A percentile compares a stretch with the other conserved stretches of the same genome.
Conservation (phyloP, 2,888 invertebrate species). For the Zonitis immaculata region DNA sequence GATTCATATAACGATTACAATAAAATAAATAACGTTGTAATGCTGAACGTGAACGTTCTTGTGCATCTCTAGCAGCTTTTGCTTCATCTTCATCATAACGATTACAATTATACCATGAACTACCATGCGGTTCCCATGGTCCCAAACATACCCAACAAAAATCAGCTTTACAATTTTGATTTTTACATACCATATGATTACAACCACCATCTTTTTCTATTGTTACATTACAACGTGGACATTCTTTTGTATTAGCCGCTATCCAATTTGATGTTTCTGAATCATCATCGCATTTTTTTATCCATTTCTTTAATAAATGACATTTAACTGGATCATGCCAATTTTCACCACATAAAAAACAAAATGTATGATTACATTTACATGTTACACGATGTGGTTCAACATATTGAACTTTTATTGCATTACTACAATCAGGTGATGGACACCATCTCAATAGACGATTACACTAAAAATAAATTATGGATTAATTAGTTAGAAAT, state of each 20-base stretch:
- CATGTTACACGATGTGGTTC: conserved; percentile 91
- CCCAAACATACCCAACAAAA: conserved; percentile 99
- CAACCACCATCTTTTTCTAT: conserved; percentile 97
- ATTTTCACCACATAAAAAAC: conserved; percentile 93
- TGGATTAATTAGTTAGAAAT: not conserved
- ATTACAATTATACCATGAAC: conserved; percentile 98
- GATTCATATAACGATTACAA: conserved; percentile 99
- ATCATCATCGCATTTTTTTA: conserved; percentile 98
- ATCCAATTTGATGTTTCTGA: conserved; percentile 99
- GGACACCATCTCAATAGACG: conserved; percentile 96
- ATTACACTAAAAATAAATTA: conserved; percentile 71
- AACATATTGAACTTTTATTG: conserved; percentile 85
- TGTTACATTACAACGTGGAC: conserved; percentile 96
- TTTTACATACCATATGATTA: conserved; percentile 99
- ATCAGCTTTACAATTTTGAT: conserved; percentile 95
- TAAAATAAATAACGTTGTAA: conserved; percentile 97
- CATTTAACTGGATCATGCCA: conserved; percentile 99
- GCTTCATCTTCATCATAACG: conserved; percentile 94
- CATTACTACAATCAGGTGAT: conserved; percentile 95
- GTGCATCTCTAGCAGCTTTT: conserved; percentile 92
- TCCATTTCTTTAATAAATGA: conserved; percentile 88
- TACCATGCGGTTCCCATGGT: conserved; percentile 98
- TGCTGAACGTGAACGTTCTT: conserved; percentile 89
- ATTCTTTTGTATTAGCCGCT: conserved; percentile 98
- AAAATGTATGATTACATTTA: conserved; percentile 89